phyloP scores from a whole-genome alignment of 2,888 invertebrate species.

The Cantharis rufa region DNA sequence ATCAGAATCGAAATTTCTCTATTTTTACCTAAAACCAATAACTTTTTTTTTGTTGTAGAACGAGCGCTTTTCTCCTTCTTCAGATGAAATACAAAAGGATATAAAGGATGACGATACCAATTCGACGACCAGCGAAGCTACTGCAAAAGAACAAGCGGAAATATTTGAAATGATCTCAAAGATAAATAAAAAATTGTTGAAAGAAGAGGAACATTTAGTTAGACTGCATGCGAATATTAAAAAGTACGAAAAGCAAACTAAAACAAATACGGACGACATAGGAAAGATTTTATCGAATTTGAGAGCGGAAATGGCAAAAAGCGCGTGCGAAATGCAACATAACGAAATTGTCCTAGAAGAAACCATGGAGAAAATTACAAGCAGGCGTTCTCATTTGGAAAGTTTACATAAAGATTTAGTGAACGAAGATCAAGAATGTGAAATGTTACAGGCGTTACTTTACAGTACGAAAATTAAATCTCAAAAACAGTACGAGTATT shows the following conservation, averaged over 20 bases:
- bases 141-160: slow-evolving; percentile 67
- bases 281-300: slow-evolving; percentile 47
- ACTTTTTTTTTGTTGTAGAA: slow-evolving; percentile 15
- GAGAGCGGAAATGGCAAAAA: slow-evolving; percentile 53
- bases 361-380: slow-evolving; percentile 49
- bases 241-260: slow-evolving; percentile 53
- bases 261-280: slow-evolving; percentile 43
- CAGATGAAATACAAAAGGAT: slow-evolving; percentile 50
- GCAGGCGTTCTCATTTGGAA: slow-evolving; percentile 46
- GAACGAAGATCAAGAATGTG: slow-evolving; percentile 52
- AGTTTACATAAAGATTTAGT: slow-evolving; percentile 50
- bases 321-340: slow-evolving; percentile 55
- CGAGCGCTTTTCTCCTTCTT: slow-evolving; percentile 53
- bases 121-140: slow-evolving; percentile 60
- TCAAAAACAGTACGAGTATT: slow-evolving; percentile 30
- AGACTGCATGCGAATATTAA: slow-evolving; percentile 62
- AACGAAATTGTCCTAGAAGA: slow-evolving; percentile 54
- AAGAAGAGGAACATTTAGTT: slow-evolving; percentile 74
- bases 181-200: slow-evolving; percentile 72
- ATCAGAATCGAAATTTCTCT: neutral
- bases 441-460: slow-evolving; percentile 54
- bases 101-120: slow-evolving; percentile 51
- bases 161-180: slow-evolving; percentile 74
- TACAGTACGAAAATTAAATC: slow-evolving; percentile 45
- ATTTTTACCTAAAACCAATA: neutral